Conservation (phyloP, 2,113 vertebrate species). For the Pseudopodoces humilis region DNA sequence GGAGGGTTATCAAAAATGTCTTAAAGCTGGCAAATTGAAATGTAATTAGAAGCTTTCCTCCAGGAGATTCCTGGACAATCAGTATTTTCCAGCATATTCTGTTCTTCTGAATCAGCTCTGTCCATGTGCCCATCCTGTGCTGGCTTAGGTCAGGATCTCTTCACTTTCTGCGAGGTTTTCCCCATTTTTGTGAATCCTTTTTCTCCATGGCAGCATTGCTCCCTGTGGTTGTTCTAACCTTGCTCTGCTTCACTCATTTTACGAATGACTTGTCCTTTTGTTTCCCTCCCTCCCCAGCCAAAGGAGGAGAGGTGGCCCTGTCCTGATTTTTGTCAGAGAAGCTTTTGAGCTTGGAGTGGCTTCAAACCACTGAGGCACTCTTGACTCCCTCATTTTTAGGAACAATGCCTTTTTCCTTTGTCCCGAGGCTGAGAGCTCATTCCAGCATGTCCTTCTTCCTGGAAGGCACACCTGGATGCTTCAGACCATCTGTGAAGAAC, state of each 20-base stretch:
- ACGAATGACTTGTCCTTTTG: not conserved
- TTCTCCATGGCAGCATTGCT: not conserved
- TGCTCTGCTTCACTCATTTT: not conserved
- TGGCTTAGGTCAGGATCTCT: not conserved
- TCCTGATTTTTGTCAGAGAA: not conserved
- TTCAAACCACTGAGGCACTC: not conserved
- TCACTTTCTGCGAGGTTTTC: not conserved
- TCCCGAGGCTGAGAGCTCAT: not conserved
- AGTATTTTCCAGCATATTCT: not conserved
- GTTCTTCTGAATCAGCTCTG: not conserved
- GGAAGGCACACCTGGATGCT: not conserved
- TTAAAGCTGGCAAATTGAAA: not conserved
- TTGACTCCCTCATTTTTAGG: not conserved
- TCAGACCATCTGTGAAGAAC: not conserved
- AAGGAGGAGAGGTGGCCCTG: not conserved
- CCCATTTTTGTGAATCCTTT: not conserved
- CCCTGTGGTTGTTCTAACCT: not conserved
- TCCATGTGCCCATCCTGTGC: rapidly evolving
- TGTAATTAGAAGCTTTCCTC: not conserved
- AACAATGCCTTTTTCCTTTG: not conserved
- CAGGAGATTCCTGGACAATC: not conserved
- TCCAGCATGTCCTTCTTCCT: not conserved
- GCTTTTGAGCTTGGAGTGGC: not conserved
- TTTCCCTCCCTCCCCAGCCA: not conserved
- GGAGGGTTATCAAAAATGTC: not conserved